A percentile compares a stretch with the other conserved stretches of the same genome.
Evolutionary conservation across 2,888 invertebrate genomes (phyloP).

Genomic region (Leptinotarsa peninsularis): DNA sequence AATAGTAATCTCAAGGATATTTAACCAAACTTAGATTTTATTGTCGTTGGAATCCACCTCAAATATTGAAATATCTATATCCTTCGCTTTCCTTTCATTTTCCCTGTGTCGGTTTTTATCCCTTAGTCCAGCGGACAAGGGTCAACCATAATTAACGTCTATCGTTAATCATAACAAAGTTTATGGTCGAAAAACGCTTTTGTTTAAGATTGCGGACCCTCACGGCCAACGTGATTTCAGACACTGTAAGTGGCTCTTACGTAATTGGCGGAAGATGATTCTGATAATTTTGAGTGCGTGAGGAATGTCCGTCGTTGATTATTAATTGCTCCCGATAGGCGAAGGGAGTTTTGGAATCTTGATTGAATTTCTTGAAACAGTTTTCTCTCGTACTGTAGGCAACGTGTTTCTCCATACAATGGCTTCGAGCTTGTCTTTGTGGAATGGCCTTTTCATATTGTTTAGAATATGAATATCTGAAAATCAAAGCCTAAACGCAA

Average conservation of each 20-base stretch:
- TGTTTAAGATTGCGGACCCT: constrained; percentile 51
- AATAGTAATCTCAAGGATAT: not conserved
- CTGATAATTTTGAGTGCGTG: constrained; percentile 47
- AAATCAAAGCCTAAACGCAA: too few species aligned
- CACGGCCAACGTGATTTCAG: constrained; percentile 38
- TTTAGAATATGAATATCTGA: too few species aligned
- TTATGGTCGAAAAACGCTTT: constrained; percentile 53
- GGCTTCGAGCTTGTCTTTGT: too few species aligned
- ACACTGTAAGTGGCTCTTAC: constrained; percentile 45
- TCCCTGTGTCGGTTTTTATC: not conserved
- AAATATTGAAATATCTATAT: not conserved
- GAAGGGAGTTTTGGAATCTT: not conserved
- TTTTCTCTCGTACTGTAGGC: not conserved
- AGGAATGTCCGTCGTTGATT: constrained; percentile 40
- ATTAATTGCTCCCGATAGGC: constrained; percentile 36
- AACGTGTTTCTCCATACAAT: too few species aligned
- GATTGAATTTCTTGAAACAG: not conserved
- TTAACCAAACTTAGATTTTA: not conserved
- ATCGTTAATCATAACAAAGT: constrained; percentile 59
- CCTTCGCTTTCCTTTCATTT: not conserved
- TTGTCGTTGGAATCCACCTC: not conserved
- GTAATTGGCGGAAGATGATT: constrained; percentile 50
- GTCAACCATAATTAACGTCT: constrained; percentile 59
- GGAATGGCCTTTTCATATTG: too few species aligned
- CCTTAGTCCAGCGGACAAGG: constrained; percentile 51